These are phyloP conservation scores for Psittacula derbiana DNA, from an alignment of 2,797 vertebrate genomes.

Conservation along the genomic window DNA sequence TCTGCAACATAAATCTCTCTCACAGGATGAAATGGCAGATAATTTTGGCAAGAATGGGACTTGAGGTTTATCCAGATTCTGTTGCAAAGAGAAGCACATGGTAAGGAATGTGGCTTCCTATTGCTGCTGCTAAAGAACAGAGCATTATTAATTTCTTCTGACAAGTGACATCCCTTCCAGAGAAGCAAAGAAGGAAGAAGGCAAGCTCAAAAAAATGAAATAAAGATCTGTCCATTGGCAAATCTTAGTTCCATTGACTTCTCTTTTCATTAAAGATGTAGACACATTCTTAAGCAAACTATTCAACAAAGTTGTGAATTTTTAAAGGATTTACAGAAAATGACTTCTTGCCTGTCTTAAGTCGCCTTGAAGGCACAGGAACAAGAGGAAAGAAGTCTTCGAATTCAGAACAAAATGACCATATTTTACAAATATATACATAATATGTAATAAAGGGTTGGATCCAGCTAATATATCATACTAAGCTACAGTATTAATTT, in stretches of 20 bases:
- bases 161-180: not conserved
- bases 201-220: not conserved
- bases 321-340: not conserved
- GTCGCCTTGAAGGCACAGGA: not conserved
- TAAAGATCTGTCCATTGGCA: not conserved
- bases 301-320: not conserved
- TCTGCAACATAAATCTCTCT: not conserved
- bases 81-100: not conserved
- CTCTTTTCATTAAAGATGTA: not conserved
- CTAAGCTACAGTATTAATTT: not conserved
- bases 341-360: not conserved
- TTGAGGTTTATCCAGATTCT: not conserved
- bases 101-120: not conserved
- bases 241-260: not conserved
- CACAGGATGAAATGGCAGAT: not conserved
- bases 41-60: not conserved
- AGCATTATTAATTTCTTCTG: conserved; percentile 8
- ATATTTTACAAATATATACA: not conserved
- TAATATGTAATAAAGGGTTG: not conserved
- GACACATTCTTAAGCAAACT: not conserved
- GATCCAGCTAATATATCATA: not conserved
- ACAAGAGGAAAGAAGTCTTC: not conserved
- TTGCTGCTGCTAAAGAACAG: not conserved
- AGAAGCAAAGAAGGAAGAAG: not conserved
- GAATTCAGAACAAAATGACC: not conserved